Conservation (phyloP, 2,113 vertebrate genomes). For the Nettapus auritus region DNA sequence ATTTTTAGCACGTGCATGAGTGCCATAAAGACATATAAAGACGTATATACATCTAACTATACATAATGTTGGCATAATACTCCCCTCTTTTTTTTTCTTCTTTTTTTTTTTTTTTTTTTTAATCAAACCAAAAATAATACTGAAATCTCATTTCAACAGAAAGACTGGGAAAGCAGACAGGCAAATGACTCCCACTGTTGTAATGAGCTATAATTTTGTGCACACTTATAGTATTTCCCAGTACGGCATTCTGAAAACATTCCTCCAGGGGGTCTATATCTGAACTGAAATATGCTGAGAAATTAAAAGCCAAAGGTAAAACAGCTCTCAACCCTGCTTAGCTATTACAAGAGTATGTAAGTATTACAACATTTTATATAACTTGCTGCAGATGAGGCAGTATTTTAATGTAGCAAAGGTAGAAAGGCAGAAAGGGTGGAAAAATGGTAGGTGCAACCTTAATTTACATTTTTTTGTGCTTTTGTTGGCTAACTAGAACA, state of each 20-base stretch:
- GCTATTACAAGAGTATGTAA: background rate
- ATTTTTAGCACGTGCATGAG: background rate
- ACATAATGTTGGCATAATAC: background rate
- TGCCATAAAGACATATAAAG: background rate
- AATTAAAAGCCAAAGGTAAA: conserved; percentile 42
- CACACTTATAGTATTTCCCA: conserved; percentile 19
- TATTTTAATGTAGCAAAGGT: background rate
- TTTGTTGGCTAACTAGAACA: background rate
- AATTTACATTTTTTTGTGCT: background rate
- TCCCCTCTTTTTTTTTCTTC: background rate
- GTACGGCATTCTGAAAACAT: background rate
- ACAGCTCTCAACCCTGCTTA: background rate
- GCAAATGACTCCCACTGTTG: conserved; percentile 44
- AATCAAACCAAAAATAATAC: conserved; percentile 17
- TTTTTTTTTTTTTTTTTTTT: background rate
- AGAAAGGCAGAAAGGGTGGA: background rate
- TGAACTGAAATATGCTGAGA: background rate
- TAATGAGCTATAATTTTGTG: conserved; percentile 46
- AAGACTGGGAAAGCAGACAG: conserved; percentile 32
- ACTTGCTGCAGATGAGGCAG: background rate
- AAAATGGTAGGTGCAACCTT: background rate
- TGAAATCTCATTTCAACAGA: conserved; percentile 1
- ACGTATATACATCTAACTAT: background rate
- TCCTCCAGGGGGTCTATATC: conserved; percentile 18
- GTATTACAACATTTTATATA: background rate